Evolutionary conservation across 2,113 vertebrate species (phyloP), one percentile per base, ranked within the genome.

Genomic region (Aspiorhynchus laticeps): DNA sequence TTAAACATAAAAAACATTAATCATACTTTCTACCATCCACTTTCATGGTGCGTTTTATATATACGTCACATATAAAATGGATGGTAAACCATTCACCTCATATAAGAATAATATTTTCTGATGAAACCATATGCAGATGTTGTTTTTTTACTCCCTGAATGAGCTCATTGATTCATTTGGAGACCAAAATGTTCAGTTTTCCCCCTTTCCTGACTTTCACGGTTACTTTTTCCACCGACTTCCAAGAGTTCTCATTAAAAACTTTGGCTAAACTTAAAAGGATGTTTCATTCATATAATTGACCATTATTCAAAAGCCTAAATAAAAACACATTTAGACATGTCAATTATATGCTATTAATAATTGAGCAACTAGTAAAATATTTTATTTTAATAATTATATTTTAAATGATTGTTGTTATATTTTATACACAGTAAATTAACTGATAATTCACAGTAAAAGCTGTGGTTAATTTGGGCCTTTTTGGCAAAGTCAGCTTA

Each of bases 111-210:
- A 75, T 6, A 74, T 31, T 77, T 69, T 71, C 59, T 80, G 76
- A 63, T 76, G 28, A 85, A 87, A 77, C 53, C 36, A 61, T 53
- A 73, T n/a, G 31, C 86, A 88, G 85, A 83, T 87, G 71, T 74
- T 88, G 26, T 46, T 59, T 82, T 85, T 69, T 84, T 43, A 59
- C 85, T 73, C n/a, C 79, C 63, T 87, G 77, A 87, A 89, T 88
- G 86, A 87, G 79, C 76, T 89, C 84, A 90, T 89, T 91, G 82
- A 88, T 88, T 84, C 85, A 79, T 85, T 76, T 48, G 24, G 71
- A 86, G 69, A 83, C 12, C 38, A 48, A 86, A 85, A 86, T 74
- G 73, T 75, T 26, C 65, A 77, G 77, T 43, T 85, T 88, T 80
- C 38, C 82, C 28, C 46, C 63, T 86, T 88, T 83, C 41, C 74